Base-by-base conservation (phyloP, 2,797 vertebrate species). In the Pseudochromis fuscus region DNA sequence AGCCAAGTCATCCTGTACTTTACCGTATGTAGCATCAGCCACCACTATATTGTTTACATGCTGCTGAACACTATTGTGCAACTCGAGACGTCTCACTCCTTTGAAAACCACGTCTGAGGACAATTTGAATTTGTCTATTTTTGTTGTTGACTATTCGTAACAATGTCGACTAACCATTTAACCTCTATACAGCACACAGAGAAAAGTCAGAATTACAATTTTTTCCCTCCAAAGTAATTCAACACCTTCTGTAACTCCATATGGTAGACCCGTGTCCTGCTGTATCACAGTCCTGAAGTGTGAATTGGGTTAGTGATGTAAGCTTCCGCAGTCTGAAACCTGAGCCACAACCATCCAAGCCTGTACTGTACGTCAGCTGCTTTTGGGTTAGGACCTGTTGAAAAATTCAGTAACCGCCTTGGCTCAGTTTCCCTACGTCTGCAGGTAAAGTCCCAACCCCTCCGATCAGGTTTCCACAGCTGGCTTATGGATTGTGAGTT, bases 391-490 rank as follows among this genome's bases (percentile, higher is more conserved):
- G 52, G 66, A 49, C 42, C 56, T 61, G 61, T 38, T 91, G 38
- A 86, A 90, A 86, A 81, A 90, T 89, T 88, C 37, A 91, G 27
- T 68, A 67, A 49, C n/a, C 0, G 1, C 19, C 31, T 6, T 7
- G 50, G 73, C 75, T 89, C 80, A 3, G 49, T 65, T 86, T 75
- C 62, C 55, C 33, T 9, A 23, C 24, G 21, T 51, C 68, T 46
- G 35, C 62, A 86, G 76, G 82, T 81, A 69, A n/a, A 84, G 38
- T 28, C 51, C 44, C 68, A 80, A 85, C 72, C 59, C 5, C 69
- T 42, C 21, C 5, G 73, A 65, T 90, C 87, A 9, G 56, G 78
- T 89, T 86, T 75, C 86, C 51, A 27, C 64, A 55, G 35, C 30
- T 56, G 51, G 57, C 24, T 51, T 79, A 67, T 8, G 65, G 23